These are phyloP conservation scores for Callithrix jacchus DNA, from an alignment of 2,113 vertebrate species.

Conservation along the genomic window DNA sequence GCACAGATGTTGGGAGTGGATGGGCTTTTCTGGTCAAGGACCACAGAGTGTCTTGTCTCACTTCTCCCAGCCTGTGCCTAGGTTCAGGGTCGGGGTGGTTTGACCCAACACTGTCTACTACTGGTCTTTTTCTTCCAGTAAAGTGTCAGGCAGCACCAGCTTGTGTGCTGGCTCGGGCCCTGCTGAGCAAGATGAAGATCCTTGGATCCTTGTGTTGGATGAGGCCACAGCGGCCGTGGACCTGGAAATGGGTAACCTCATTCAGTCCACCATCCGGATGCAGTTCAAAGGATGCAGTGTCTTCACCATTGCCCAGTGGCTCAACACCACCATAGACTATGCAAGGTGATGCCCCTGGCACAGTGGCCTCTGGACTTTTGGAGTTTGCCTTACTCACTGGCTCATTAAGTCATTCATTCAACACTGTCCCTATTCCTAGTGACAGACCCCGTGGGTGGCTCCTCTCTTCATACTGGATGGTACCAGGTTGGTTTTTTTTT, in stretches of 20 bases:
- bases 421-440: not conserved
- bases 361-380: rapidly evolving
- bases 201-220: slow-evolving; percentile 93
- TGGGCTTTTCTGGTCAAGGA: rapidly evolving
- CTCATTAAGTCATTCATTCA: no score
- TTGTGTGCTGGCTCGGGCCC: slow-evolving; percentile 95
- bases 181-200: slow-evolving; percentile 96
- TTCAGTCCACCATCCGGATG: slow-evolving; percentile 94
- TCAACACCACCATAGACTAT: slow-evolving; percentile 98
- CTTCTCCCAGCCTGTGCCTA: not conserved
- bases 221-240: slow-evolving; percentile 98
- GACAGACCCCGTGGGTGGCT: not conserved
- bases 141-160: slow-evolving; percentile 95
- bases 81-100: not conserved
- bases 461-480: not conserved
- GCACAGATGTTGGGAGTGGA: rapidly evolving
- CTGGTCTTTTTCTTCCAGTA: not conserved
- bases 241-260: slow-evolving; percentile 94
- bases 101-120: not conserved
- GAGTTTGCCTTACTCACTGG: not conserved
- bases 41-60: not conserved
- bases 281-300: slow-evolving; percentile 96
- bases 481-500: no score
- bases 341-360: slow-evolving; percentile 84
- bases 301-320: slow-evolving; percentile 95